Conservation (phyloP, 2,888 invertebrate species). For the Harpalus rufipes region DNA sequence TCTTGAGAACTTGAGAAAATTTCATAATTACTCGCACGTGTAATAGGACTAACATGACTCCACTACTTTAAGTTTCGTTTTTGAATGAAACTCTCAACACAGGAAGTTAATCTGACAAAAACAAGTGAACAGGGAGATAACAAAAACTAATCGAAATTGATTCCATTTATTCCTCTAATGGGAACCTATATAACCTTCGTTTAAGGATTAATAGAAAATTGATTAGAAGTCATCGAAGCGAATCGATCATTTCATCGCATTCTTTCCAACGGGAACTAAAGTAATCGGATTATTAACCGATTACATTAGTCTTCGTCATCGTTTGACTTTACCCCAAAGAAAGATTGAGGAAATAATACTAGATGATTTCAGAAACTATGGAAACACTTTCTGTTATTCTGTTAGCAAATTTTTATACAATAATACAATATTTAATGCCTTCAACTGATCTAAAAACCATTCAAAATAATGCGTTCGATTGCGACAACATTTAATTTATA, state of each 20-base stretch:
- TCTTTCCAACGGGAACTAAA: constrained; percentile 17
- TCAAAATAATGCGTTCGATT: no score
- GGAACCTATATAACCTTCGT: constrained; percentile 36
- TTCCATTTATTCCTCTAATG: constrained; percentile 42
- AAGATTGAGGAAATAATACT: constrained; percentile 27
- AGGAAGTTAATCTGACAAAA: constrained; percentile 28
- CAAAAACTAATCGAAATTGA: constrained; percentile 50
- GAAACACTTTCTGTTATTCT: no score
- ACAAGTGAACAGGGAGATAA: constrained; percentile 27
- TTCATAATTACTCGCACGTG: neutral
- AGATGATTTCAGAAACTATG: no score
- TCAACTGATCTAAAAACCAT: no score
- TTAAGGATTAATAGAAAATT: constrained; percentile 55
- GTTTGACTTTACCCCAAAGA: constrained; percentile 7
- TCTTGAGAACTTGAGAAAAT: constrained; percentile 1
- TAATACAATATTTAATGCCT: no score
- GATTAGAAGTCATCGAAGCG: constrained; percentile 47
- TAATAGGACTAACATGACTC: no score
- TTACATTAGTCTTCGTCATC: constrained; percentile 15
- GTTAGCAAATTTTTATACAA: no score
- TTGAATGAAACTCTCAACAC: constrained; percentile 7
- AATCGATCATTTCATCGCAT: constrained; percentile 31
- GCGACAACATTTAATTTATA: no score
- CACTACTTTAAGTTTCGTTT: neutral
- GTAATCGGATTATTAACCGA: constrained; percentile 48